These are phyloP conservation scores for Aphelocoma californica DNA, from an alignment of 2,797 vertebrate species.

Conservation along the genomic window DNA sequence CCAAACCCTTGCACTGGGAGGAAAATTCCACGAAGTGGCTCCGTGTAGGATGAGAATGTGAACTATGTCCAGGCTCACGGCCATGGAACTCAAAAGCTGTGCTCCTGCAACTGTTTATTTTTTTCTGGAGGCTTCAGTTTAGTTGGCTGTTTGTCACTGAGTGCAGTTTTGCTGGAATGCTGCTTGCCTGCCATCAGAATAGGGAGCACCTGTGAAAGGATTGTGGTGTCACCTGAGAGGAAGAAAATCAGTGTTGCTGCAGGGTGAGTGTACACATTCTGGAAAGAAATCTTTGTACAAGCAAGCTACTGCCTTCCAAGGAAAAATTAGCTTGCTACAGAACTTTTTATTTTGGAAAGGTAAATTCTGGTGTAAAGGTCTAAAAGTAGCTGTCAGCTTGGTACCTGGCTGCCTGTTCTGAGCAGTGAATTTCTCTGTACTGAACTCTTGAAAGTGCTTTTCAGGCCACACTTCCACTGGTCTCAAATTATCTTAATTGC, in stretches of 20 bases:
- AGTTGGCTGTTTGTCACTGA: background rate
- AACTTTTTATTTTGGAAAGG: background rate
- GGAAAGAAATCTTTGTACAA: background rate
- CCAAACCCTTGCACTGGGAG: background rate
- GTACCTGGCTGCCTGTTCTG: background rate
- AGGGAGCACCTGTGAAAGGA: background rate
- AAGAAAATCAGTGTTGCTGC: background rate
- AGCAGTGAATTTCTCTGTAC: background rate
- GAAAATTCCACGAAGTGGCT: background rate
- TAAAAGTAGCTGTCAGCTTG: background rate
- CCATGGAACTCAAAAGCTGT: background rate
- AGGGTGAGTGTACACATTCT: background rate
- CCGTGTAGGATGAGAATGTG: conserved; percentile 51
- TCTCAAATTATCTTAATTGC: conserved; percentile 43
- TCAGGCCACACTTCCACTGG: background rate
- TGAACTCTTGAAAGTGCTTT: background rate
- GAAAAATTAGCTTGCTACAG: background rate
- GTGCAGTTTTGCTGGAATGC: background rate
- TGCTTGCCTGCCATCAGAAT: background rate
- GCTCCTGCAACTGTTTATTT: background rate
- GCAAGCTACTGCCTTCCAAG: background rate
- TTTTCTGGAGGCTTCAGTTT: background rate
- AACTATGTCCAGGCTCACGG: conserved; percentile 42
- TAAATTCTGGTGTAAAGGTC: background rate
- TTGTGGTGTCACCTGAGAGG: background rate